These are phyloP conservation scores for Tamandua tetradactyla DNA, from an alignment of 2,797 vertebrate genomes.

Conservation along the genomic window DNA sequence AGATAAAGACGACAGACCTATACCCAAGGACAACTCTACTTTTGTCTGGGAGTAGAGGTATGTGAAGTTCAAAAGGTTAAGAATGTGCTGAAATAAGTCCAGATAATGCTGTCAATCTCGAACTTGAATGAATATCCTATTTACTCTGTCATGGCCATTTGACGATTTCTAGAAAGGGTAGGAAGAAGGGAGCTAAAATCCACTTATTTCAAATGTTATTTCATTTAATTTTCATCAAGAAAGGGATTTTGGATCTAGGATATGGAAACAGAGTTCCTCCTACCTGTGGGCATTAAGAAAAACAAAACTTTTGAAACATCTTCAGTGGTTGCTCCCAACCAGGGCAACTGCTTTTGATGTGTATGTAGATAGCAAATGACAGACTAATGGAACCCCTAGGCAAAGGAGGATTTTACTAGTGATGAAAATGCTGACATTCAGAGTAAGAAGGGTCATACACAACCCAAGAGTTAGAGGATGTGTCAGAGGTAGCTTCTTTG, in stretches of 20 bases:
- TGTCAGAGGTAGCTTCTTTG: background rate
- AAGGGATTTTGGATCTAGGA: background rate
- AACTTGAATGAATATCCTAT: background rate
- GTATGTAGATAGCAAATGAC: conserved; percentile 4
- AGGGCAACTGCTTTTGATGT: background rate
- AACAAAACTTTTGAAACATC: background rate
- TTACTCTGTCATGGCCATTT: background rate
- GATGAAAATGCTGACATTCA: conserved; percentile 17
- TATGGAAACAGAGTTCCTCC: background rate
- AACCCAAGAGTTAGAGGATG: background rate
- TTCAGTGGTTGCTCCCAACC: background rate
- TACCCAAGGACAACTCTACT: background rate
- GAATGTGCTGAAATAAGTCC: background rate
- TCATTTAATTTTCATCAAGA: background rate
- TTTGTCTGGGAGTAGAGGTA: background rate
- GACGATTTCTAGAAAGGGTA: background rate
- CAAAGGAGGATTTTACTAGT: background rate
- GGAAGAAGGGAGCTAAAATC: conserved; percentile 1
- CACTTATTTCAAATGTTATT: background rate
- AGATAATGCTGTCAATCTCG: background rate
- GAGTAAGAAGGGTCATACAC: background rate
- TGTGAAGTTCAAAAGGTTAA: background rate
- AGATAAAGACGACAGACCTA: conserved; percentile 4
- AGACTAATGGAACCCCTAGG: background rate
- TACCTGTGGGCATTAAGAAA: background rate